Evolutionary conservation across 2,888 invertebrate genomes (phyloP).

Genomic region (Oscheius onirici): DNA sequence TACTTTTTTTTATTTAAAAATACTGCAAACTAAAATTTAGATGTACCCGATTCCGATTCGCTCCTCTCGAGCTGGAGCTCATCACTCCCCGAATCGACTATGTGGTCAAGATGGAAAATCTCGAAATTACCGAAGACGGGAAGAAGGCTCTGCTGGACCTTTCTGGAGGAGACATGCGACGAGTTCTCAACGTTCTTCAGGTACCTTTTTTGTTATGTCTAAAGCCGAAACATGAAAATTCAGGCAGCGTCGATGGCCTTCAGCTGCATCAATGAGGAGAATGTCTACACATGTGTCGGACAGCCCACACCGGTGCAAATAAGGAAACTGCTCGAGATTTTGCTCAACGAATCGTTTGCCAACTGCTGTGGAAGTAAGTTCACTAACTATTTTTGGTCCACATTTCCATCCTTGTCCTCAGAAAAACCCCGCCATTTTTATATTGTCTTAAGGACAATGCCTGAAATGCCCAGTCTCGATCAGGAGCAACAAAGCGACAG

Average conservation of each 20-base stretch:
- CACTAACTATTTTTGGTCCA: neutral
- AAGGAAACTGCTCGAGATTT: conserved; percentile 85
- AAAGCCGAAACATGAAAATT: conserved; percentile 23
- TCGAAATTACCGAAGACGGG: conserved; percentile 81
- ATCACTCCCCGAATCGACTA: conserved; percentile 88
- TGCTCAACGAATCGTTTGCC: conserved; percentile 75
- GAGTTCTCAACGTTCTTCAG: conserved; percentile 93
- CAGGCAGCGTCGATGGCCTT: conserved; percentile 91
- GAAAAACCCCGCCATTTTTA: no score
- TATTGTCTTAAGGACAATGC: no score
- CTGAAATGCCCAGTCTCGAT: no score
- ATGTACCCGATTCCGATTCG: conserved; percentile 67
- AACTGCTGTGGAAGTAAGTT: conserved; percentile 56
- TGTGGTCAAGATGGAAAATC: conserved; percentile 76
- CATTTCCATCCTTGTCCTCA: neutral
- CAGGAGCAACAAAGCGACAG: no score
- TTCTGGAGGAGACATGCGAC: conserved; percentile 96
- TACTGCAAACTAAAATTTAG: conserved; percentile 37
- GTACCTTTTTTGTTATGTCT: conserved; percentile 38
- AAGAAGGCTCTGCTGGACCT: conserved; percentile 87
- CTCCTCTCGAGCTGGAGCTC: conserved; percentile 78
- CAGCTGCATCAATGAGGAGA: conserved; percentile 86
- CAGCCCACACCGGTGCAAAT: conserved; percentile 92
- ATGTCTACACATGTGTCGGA: conserved; percentile 94
- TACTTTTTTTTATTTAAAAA: neutral